These are phyloP conservation scores for Venustaconcha ellipsiformis DNA, from an alignment of 1,140 invertebrate species.

Conservation along the genomic window DNA sequence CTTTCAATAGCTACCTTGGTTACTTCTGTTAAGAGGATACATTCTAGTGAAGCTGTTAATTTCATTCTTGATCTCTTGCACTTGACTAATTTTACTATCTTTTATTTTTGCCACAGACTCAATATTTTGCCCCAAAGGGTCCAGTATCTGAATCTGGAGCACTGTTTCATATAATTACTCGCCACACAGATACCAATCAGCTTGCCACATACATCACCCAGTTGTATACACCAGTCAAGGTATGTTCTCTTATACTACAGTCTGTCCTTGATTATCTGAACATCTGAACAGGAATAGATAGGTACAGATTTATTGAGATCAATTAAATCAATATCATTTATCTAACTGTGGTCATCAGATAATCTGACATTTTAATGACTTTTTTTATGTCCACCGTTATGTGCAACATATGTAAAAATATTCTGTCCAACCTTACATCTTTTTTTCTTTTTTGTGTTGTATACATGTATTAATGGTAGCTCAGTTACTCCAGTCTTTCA, in stretches of 20 bases:
- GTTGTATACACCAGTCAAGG: conserved; percentile 53
- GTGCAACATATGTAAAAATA: too few species aligned
- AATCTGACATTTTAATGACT: not conserved
- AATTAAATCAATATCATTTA: too few species aligned
- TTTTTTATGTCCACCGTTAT: not conserved
- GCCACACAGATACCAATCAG: conserved; percentile 39
- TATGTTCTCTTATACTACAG: conserved; percentile 4
- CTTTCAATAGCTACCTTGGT: too few species aligned
- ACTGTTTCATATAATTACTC: conserved; percentile 47
- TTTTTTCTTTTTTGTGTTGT: too few species aligned
- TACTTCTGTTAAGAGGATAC: too few species aligned
- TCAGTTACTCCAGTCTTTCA: too few species aligned
- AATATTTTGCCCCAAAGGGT: conserved; percentile 42
- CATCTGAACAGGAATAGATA: too few species aligned
- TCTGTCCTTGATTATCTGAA: not conserved
- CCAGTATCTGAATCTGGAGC: conserved; percentile 39
- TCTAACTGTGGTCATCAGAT: too few species aligned
- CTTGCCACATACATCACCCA: conserved; percentile 48
- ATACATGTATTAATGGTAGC: too few species aligned
- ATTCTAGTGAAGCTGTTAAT: not conserved
- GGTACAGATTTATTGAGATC: too few species aligned
- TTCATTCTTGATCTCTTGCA: not conserved
- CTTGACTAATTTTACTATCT: not conserved
- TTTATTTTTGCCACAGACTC: conserved; percentile 35
- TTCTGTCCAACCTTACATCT: too few species aligned